A percentile compares a stretch with the other conserved stretches of the same genome.
These are phyloP conservation scores for Rotaria magnacalcarata DNA, from an alignment of 2,888 invertebrate genomes.

Conservation along the genomic window DNA sequence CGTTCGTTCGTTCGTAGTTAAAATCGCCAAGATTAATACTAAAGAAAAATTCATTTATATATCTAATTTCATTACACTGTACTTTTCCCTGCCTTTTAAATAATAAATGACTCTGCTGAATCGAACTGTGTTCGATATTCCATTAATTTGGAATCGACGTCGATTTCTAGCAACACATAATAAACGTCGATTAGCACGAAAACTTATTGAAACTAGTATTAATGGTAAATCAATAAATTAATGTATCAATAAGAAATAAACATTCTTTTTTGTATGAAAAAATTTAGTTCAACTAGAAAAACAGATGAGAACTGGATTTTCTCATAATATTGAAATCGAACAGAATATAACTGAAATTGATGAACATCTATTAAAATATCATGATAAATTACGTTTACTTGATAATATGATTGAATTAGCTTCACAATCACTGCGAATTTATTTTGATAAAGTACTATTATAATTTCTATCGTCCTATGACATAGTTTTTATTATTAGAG, in stretches of 20 bases:
- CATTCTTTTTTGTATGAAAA: neutral
- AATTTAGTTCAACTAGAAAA: constrained; percentile 1
- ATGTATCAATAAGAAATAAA: neutral
- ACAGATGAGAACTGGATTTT: neutral
- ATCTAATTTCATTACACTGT: too few relatives aligned
- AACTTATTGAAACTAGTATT: neutral
- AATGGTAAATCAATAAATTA: neutral
- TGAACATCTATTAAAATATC: neutral
- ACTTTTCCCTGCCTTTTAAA: neutral
- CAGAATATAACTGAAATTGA: neutral
- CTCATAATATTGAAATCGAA: neutral
- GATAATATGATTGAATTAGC: constrained; percentile 26
- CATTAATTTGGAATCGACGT: neutral
- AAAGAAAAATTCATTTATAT: too few relatives aligned
- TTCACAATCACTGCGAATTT: neutral
- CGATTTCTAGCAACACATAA: neutral
- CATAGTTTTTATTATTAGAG: neutral
- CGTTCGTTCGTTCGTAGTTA: too few relatives aligned
- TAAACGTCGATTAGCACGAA: neutral
- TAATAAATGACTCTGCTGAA: neutral
- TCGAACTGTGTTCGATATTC: neutral
- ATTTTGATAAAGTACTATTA: neutral
- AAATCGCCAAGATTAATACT: too few relatives aligned
- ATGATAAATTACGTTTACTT: neutral
- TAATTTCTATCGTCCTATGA: too few relatives aligned